phyloP scores from a whole-genome alignment of 2,888 invertebrate genomes.

The Cephus rjabovi region DNA sequence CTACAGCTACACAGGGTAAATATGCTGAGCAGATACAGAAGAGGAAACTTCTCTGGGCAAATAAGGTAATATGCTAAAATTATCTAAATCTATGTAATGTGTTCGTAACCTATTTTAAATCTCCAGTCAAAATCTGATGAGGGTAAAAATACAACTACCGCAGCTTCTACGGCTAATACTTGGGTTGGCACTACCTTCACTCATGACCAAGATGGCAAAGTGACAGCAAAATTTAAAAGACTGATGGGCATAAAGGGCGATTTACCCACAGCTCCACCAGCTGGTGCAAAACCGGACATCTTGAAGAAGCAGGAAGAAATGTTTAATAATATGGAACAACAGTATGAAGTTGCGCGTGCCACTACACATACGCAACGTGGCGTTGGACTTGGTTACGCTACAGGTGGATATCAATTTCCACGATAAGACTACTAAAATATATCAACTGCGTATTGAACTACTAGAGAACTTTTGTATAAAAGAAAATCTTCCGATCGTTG shows the following conservation, averaged over 20 bases:
- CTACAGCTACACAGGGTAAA: conserved; percentile 79
- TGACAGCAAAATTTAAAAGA: conserved; percentile 94
- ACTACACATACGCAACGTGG: conserved; percentile 96
- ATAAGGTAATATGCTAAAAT: conserved; percentile 69
- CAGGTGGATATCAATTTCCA: conserved; percentile 69
- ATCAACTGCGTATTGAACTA: neutral
- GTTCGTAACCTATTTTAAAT: neutral
- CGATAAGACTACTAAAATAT: conserved; percentile 56
- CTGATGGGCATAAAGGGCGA: conserved; percentile 92
- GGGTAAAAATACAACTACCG: conserved; percentile 52
- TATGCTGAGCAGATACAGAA: conserved; percentile 89
- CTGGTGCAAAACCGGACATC: conserved; percentile 69
- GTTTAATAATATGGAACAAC: conserved; percentile 93
- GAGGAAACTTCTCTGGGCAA: conserved; percentile 91
- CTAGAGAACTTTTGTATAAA: neutral
- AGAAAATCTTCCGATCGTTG: neutral
- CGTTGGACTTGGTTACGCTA: conserved; percentile 83
- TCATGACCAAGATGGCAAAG: conserved; percentile 91
- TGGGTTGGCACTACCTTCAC: conserved; percentile 91
- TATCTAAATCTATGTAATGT: neutral
- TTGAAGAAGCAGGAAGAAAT: conserved; percentile 84
- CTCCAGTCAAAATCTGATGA: conserved; percentile 59
- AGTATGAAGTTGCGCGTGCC: conserved; percentile 95
- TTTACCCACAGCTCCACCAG: conserved; percentile 58
- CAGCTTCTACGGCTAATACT: conserved; percentile 66